phyloP scores from a whole-genome alignment of 2,113 vertebrate genomes.

The Syngnathus scovelli region DNA sequence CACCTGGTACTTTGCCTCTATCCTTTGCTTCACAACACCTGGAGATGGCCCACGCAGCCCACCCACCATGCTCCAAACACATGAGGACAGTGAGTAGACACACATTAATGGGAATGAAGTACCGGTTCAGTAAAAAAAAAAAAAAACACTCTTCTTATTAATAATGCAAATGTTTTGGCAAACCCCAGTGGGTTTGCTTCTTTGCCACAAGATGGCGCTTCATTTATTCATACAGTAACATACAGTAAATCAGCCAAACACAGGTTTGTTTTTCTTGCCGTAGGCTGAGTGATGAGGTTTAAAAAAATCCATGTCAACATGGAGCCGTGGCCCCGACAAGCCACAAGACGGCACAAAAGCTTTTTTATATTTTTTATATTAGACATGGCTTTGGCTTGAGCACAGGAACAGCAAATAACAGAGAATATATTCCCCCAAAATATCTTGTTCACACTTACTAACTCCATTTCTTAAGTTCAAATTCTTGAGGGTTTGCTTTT shows the following conservation, averaged over 20 bases:
- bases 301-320: background rate
- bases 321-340: background rate
- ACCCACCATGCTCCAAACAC: conserved; percentile 78
- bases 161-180: conserved; percentile 28
- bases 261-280: conserved; percentile 13
- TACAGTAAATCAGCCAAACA: no score
- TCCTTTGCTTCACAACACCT: conserved; percentile 91
- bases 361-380: background rate
- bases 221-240: no score
- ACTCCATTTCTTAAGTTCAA: no score
- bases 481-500: background rate
- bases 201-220: no score
- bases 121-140: conserved; percentile 4
- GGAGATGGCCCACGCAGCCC: conserved; percentile 85
- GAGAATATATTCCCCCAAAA: no score
- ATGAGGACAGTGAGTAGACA: conserved; percentile 86
- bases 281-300: no score
- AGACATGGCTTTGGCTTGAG: background rate
- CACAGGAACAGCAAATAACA: background rate
- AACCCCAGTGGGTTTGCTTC: background rate
- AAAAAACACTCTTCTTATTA: conserved; percentile 18
- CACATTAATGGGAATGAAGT: conserved; percentile 16
- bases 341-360: background rate
- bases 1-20: conserved; percentile 79
- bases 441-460: no score